Evolutionary conservation across 92 coral and sea anemone genomes (phyloP).

Genomic region (Epizoanthus scotinus): DNA sequence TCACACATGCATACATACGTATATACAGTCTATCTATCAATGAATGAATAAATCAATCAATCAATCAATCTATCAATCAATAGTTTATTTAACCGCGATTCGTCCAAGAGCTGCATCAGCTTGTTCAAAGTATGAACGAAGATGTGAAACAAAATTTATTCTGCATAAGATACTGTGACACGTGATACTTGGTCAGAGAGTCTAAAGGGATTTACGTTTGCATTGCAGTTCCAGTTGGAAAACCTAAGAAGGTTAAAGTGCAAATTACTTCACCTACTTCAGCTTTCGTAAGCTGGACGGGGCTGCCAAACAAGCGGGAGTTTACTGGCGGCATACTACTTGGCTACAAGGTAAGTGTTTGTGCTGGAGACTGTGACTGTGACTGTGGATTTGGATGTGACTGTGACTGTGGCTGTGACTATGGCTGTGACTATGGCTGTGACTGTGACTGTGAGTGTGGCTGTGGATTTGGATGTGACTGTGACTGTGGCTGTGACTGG

Average conservation of each 20-base stretch:
- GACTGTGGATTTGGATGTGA: background rate
- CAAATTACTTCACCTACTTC: constrained; percentile 78
- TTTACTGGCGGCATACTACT: constrained; percentile 81
- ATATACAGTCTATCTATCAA: too few relatives aligned
- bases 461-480: background rate
- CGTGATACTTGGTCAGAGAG: background rate
- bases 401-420: background rate
- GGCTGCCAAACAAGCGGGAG: constrained; percentile 61
- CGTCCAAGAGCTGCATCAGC: too few relatives aligned
- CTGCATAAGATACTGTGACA: too few relatives aligned
- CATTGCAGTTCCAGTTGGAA: constrained; percentile 73
- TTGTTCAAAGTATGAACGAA: too few relatives aligned
- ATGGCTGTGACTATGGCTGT: background rate
- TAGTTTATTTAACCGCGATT: too few relatives aligned
- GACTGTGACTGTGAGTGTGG: background rate
- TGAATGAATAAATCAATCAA: too few relatives aligned
- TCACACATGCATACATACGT: too few relatives aligned
- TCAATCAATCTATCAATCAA: too few relatives aligned
- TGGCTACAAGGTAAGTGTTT: constrained; percentile 85
- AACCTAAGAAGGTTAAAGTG: constrained; percentile 73
- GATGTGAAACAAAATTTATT: too few relatives aligned
- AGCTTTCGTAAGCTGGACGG: constrained; percentile 92
- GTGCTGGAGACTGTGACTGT: background rate
- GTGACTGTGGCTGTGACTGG: background rate
- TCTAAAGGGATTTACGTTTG: background rate